Percentiles rank a stretch among this genome's conserved stretches.
Conservation (phyloP, 2,113 vertebrate species). For the Semnornis frantzii region DNA sequence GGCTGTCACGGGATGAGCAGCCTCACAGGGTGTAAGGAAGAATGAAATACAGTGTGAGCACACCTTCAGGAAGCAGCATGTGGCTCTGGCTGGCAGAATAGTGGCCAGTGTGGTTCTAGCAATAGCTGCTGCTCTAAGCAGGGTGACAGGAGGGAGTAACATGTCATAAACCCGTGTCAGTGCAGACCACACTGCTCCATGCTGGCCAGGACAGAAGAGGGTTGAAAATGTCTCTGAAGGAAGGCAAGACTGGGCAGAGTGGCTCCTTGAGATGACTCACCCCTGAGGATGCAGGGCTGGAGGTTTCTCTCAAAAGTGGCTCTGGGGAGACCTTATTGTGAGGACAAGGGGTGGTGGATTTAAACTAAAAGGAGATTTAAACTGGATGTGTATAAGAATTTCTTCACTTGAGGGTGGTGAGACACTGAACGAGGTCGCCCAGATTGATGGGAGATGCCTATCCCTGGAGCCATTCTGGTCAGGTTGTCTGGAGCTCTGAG, state of each 20-base stretch:
- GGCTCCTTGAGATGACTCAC: not conserved
- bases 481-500: not conserved
- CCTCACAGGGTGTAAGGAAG: not conserved
- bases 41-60: fast-evolving
- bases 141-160: not conserved
- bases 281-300: not conserved
- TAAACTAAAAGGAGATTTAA: not conserved
- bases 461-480: not conserved
- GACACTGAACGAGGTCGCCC: not conserved
- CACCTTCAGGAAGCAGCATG: not conserved
- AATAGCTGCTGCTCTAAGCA: not conserved
- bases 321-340: not conserved
- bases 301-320: not conserved
- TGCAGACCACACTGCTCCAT: not conserved
- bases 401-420: no score
- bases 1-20: not conserved
- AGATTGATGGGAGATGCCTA: not conserved
- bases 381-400: no score
- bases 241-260: not conserved
- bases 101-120: not conserved
- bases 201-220: not conserved
- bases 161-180: not conserved
- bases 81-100: not conserved
- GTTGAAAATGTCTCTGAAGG: not conserved
- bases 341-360: not conserved